Evolutionary conservation across 1,140 invertebrate genomes (phyloP), one percentile per base, ranked within the genome.

Genomic region (Trichoplusia ni): DNA sequence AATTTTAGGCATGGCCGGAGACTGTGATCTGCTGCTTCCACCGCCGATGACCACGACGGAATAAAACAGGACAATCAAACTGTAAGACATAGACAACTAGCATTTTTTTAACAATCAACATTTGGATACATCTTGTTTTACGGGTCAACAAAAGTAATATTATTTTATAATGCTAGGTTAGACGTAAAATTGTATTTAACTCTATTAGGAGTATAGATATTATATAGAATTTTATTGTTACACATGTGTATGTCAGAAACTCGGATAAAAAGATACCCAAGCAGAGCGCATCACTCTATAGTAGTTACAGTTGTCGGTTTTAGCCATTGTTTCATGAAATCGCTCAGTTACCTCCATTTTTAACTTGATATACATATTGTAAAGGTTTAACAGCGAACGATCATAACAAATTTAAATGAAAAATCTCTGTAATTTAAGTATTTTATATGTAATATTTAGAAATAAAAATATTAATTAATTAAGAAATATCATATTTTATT

Each of bases 391-490:
- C 14, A 25, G 9, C 21, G 25, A 25, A 42, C 16, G 19, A 44
- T 8, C 29, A 27, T 29, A 8, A 18, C 25, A 23, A 53, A 23
- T 44, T 29, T 6, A 2, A 29, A 60, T 46, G 37, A 27, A 47
- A 60, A 69, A 65, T 67, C 61, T 70, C 29, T 65, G n/a, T 75
- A 69, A 49, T 38, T 60, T 69, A 70, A 73, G 69, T 60, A 70
- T 78, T 75, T 78, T 81, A 49, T 80, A 77, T 72, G 61, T 76
- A 77, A 77, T 58, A 61, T 78, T 75, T 75, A 77, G 69, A 71
- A 74, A 68, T 77, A 76, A 78, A 78, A 38, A 47, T 65, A 63
- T 60, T 61, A 59, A 67, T 53, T 67, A 75, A 44, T 64, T 70
- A 73, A 69, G 66, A 60, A 64, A 54, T 54, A 38, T 25, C 21